Conservation (phyloP, 2,113 vertebrate species). For the Oryzias curvinotus region DNA sequence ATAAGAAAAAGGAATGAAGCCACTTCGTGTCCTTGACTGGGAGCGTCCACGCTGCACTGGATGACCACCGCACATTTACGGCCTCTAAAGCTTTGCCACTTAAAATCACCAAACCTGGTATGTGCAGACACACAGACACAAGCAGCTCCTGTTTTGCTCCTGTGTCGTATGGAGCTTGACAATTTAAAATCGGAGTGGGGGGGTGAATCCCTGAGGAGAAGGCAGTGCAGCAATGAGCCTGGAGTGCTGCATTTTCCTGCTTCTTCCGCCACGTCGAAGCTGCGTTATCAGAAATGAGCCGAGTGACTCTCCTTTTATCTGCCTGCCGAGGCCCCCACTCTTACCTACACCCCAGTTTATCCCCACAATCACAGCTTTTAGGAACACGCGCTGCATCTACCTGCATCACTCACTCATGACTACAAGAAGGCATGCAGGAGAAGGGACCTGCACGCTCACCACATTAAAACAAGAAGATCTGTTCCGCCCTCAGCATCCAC, state of each 20-base stretch:
- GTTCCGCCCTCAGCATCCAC: too few relatives aligned
- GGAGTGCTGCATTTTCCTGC: conserved; percentile 34
- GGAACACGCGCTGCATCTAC: not conserved
- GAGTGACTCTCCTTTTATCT: conserved; percentile 19
- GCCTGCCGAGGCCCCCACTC: conserved; percentile 4
- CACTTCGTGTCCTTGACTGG: conserved; percentile 32
- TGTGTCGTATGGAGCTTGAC: conserved; percentile 38
- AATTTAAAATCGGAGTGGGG: conserved; percentile 9
- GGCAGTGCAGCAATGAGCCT: conserved; percentile 32
- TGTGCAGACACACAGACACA: not conserved
- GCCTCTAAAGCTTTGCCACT: conserved; percentile 11
- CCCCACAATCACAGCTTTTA: not conserved
- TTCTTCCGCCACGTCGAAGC: conserved; percentile 21
- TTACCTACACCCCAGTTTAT: not conserved
- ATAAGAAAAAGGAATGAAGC: conserved; percentile 10
- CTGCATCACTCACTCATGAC: too few relatives aligned
- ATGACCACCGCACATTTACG: conserved; percentile 3
- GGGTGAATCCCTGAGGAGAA: conserved; percentile 38
- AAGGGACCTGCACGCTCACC: too few relatives aligned
- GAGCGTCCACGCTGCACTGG: not conserved
- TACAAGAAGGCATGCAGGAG: too few relatives aligned
- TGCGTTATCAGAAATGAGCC: conserved; percentile 23
- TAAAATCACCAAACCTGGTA: not conserved
- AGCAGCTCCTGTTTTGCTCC: conserved; percentile 18
- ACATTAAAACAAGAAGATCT: too few relatives aligned